Conservation (phyloP, 2,888 invertebrate genomes). For the Seira musarum region DNA sequence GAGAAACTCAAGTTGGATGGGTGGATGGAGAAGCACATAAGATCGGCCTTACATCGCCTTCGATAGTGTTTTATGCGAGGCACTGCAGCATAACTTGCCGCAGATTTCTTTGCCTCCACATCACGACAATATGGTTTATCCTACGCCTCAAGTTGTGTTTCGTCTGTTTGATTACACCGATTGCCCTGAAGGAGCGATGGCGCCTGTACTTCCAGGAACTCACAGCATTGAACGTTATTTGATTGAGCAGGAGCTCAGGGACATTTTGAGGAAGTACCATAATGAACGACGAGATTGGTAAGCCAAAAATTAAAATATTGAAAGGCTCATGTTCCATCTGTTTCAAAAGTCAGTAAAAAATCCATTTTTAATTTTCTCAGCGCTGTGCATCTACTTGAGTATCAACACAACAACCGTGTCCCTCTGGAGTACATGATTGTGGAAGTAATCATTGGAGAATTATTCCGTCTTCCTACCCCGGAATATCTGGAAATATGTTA, state of each 20-base stretch:
- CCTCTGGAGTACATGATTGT: slow-evolving; percentile 98
- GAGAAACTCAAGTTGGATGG: slow-evolving; percentile 92
- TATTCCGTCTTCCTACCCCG: slow-evolving; percentile 93
- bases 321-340: too few relatives aligned
- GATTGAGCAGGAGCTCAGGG: slow-evolving; percentile 96
- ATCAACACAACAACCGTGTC: slow-evolving; percentile 93
- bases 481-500: slow-evolving; percentile 93
- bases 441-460: slow-evolving; percentile 95
- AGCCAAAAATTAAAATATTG: slow-evolving; percentile 22
- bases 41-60: slow-evolving; percentile 96
- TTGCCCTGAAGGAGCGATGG: slow-evolving; percentile 89
- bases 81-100: slow-evolving; percentile 95
- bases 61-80: slow-evolving; percentile 95
- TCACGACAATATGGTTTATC: slow-evolving; percentile 90
- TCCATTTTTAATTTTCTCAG: slow-evolving; percentile 72
- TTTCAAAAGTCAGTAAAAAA: slow-evolving; percentile 4
- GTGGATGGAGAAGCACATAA: slow-evolving; percentile 98
- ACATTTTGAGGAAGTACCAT: slow-evolving; percentile 91
- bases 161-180: slow-evolving; percentile 99
- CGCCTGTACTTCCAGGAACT: slow-evolving; percentile 85
- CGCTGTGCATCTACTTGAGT: slow-evolving; percentile 91
- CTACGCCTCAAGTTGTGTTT: slow-evolving; percentile 95
- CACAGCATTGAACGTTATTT: slow-evolving; percentile 98
- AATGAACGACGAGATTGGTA: slow-evolving; percentile 94
- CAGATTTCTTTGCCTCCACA: slow-evolving; percentile 93